A percentile compares a stretch with the other conserved stretches of the same genome.
These are phyloP conservation scores for Paratrypauchen microcephalus DNA, from an alignment of 2,797 vertebrate genomes.

Conservation along the genomic window DNA sequence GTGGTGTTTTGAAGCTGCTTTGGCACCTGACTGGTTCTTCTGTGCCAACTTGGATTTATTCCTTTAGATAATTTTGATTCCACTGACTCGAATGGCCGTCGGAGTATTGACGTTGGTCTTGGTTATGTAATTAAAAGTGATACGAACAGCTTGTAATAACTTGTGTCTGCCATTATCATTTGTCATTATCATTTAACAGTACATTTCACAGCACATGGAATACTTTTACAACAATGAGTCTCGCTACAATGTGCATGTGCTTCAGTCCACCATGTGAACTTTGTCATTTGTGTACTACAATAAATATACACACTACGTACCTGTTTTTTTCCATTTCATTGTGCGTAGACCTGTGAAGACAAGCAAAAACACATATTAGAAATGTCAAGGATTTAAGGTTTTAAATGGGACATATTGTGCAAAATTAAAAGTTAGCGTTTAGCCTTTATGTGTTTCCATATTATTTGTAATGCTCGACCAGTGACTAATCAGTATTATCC, in stretches of 20 bases:
- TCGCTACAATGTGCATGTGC: background rate
- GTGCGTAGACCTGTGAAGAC: constrained; percentile 88
- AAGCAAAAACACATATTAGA: constrained; percentile 41
- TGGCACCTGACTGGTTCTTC: background rate
- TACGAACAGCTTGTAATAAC: background rate
- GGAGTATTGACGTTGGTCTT: background rate
- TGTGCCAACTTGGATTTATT: background rate
- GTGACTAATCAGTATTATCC: too few relatives aligned
- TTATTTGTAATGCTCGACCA: too few relatives aligned
- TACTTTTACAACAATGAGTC: background rate
- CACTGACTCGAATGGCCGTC: background rate
- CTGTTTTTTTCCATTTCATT: constrained; percentile 99
- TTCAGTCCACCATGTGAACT: too few relatives aligned
- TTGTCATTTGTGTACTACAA: background rate
- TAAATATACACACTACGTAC: constrained; percentile 67
- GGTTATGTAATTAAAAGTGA: background rate
- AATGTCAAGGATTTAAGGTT: constrained; percentile 7
- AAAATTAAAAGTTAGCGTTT: too few relatives aligned
- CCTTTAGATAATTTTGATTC: constrained; percentile 7
- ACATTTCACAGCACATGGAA: background rate
- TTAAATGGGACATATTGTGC: too few relatives aligned
- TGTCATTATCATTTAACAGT: background rate
- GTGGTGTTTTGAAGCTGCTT: constrained; percentile 1
- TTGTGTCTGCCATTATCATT: background rate
- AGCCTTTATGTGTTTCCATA: too few relatives aligned